Conservation (phyloP, 1,140 invertebrate genomes). For the Drosophila insularis region DNA sequence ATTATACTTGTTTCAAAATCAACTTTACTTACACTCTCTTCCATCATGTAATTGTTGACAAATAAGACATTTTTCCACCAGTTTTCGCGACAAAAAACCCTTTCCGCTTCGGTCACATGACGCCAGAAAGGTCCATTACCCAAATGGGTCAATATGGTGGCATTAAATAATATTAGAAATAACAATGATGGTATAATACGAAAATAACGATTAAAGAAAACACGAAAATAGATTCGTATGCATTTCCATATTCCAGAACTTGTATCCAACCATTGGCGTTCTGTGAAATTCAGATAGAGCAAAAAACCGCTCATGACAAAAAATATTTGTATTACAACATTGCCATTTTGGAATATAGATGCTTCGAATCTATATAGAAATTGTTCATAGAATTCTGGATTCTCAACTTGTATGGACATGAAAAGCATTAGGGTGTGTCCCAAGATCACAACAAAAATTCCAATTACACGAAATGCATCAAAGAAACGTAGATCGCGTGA, state of each 20-base stretch:
- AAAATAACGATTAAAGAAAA: constrained; percentile 83
- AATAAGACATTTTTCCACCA: constrained; percentile 88
- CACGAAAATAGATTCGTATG: constrained; percentile 51
- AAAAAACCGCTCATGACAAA: constrained; percentile 84
- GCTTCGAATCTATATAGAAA: constrained; percentile 52
- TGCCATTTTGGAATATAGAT: constrained; percentile 83
- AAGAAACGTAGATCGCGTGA: constrained; percentile 63
- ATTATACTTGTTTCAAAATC: too few relatives aligned
- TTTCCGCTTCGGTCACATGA: constrained; percentile 81
- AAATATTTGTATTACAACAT: constrained; percentile 83
- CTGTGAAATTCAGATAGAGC: constrained; percentile 83
- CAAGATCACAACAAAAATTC: constrained; percentile 60
- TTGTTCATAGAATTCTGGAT: constrained; percentile 71
- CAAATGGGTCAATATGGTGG: constrained; percentile 79
- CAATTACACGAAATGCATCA: constrained; percentile 63
- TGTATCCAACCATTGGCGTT: constrained; percentile 53
- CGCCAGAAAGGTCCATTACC: constrained; percentile 84
- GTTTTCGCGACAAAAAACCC: constrained; percentile 84
- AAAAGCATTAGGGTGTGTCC: constrained; percentile 64
- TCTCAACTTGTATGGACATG: constrained; percentile 58
- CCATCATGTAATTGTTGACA: constrained; percentile 85
- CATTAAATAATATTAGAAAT: constrained; percentile 83
- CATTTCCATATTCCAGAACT: constrained; percentile 30
- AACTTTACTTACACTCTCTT: constrained; percentile 55
- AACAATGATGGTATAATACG: constrained; percentile 84